Base-by-base conservation (phyloP, 2,888 invertebrate genomes). In the Unio delphinus region DNA sequence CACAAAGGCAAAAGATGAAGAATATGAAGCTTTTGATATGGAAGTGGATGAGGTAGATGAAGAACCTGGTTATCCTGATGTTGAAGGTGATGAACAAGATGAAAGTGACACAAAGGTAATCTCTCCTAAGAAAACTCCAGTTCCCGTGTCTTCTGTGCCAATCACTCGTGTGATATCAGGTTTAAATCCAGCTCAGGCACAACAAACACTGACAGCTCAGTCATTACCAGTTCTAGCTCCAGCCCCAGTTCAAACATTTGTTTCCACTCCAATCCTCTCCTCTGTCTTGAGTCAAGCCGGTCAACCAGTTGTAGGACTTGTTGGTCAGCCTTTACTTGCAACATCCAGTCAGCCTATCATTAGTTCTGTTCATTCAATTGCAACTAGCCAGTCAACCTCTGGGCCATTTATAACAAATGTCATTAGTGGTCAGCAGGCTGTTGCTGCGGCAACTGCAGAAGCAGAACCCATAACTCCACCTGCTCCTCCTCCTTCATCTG, bases 1-100 rank as follows among this genome's bases (percentile, higher is more conserved):
- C 28, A n/a, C 64, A 26, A 45, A 55, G 11, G 26, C 64, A 20
- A 71, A 72, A 61, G 71, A 75, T 54, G 67, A 73, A 17, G 75
- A 79, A 34, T 78, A 75, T 75, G 80, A 80, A 30, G 57, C 74
- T 4, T 80, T 80, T 75, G 80, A 80, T 55, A 77, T 80, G 76
- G 78, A 80, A 57, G 79, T 77, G 56, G 79, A 80, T 56, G 78
- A 75, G 23, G 72, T 74, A 20, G 74, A 77, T 26, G 75, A 76
- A 23, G 75, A 69, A 15, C 64, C 64, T 58, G 63, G 69, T 59
- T 57, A 66, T 18, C 55, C 60, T 63, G 34, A 26, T 62, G 30
- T 18, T 56, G 64, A 60, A 45, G 61, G 56, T 17, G 57, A 64
- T 7, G 68, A 67, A 11, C 45, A 76, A 26, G 66, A 68, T 58